These are phyloP conservation scores for Operophtera brumata DNA, from an alignment of 2,888 invertebrate species.

Conservation along the genomic window DNA sequence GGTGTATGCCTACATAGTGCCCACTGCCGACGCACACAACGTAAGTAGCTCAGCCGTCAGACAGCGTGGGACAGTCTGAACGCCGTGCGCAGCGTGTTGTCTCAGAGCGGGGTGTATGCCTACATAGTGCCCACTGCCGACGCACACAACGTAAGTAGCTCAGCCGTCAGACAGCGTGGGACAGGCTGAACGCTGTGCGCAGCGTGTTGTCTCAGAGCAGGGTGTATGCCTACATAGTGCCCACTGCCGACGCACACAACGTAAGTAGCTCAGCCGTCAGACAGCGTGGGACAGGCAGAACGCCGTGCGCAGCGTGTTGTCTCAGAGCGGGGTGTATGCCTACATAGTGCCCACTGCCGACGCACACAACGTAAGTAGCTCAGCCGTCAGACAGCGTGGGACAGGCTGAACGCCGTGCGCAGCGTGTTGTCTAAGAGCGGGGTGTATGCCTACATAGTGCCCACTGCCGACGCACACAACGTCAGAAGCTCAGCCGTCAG, in stretches of 20 bases:
- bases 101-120: constrained; percentile 80
- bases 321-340: constrained; percentile 80
- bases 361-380: constrained; percentile 85
- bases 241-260: constrained; percentile 91
- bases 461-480: constrained; percentile 91
- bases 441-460: constrained; percentile 90
- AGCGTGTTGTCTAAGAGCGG: constrained; percentile 41
- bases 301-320: constrained; percentile 49
- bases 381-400: constrained; percentile 38
- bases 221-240: constrained; percentile 90
- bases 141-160: constrained; percentile 85
- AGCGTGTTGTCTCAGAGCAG: constrained; percentile 41
- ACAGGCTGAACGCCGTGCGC: constrained; percentile 49
- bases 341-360: constrained; percentile 92
- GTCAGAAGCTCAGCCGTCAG: constrained; percentile 62
- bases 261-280: constrained; percentile 62
- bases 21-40: constrained; percentile 91
- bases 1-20: constrained; percentile 90
- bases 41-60: constrained; percentile 62
- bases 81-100: constrained; percentile 49
- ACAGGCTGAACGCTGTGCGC: constrained; percentile 49
- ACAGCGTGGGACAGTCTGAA: constrained; percentile 44
- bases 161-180: constrained; percentile 38
- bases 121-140: constrained; percentile 92
- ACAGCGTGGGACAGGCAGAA: constrained; percentile 44